Base-by-base conservation (phyloP, 53 echinoderm and acorn worm genomes). In the Luidia sarsii region DNA sequence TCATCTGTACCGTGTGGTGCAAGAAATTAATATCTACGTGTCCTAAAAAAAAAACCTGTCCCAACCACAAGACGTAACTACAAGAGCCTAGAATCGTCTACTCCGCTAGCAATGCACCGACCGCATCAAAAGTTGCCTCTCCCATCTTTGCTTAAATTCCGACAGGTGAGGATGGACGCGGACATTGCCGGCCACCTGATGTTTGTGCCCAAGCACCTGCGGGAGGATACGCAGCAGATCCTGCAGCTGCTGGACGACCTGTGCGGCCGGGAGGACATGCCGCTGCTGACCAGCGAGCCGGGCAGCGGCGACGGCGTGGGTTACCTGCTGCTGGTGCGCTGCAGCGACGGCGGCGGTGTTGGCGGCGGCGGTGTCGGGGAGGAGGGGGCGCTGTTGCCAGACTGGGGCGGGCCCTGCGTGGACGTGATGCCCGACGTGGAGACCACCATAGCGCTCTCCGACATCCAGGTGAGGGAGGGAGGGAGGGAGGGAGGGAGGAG, bases 401-500 rank as follows among this genome's bases (percentile, higher is more conserved):
- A 81, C 9, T 95, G 96, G 96, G 70, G 33, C 2, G 96, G 86
- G 34, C 86, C 90, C 3, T 77, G 50, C 28, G 84, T 93, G n/a
- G 74, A 83, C 1, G 96, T 92, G 25, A 70, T 45, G 21, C 92
- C 90, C 4, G 90, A 90, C 48, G 93, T 93, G 14, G 96, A 95
- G 46, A 93, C 87, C 22, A 95, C 96, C 57, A 95, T 95, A 35
- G 92, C 93, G 8, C 80, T 90, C 25, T 90, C 90, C n/a, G 96
- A 95, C 50, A 90, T 95, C 51, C 92, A 93, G 96, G 96, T 95
- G 50, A 4, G 51, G 22, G 2, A 30, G 7, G n/a, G n/a, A n/a
- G n/a, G n/a, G n/a, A n/a, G n/a, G 11, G 18, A 18, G 49, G 49
- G 49, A 18, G 18, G 18, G 18, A 13, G 11, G 11, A 18, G 49